A percentile compares a stretch with the other conserved stretches of the same genome.
phyloP scores from a whole-genome alignment of 2,113 vertebrate species.

The Lethenteron reissneri region DNA sequence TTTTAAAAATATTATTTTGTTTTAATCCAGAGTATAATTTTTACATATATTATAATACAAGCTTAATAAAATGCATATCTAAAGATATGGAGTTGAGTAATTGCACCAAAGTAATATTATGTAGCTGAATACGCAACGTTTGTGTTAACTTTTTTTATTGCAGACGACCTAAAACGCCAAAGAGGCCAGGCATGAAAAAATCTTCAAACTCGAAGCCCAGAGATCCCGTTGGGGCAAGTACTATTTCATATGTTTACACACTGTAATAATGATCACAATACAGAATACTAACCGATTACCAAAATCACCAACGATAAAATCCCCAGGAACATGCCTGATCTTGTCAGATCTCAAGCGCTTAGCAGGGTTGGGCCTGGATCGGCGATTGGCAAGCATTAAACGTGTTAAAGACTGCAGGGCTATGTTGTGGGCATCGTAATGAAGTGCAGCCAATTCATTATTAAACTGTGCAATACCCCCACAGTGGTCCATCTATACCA shows the following conservation, averaged over 20 bases:
- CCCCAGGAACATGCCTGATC: neutral
- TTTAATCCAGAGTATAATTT: no score
- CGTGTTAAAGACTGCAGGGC: neutral
- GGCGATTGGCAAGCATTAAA: neutral
- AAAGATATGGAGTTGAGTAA: no score
- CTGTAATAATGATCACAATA: neutral
- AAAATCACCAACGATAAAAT: neutral
- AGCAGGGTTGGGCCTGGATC: neutral
- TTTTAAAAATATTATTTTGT: no score
- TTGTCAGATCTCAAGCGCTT: neutral
- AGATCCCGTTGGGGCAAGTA: constrained; percentile 45
- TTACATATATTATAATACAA: no score
- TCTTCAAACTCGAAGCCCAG: constrained; percentile 25
- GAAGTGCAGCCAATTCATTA: no score
- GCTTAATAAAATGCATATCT: no score
- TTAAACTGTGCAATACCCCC: no score
- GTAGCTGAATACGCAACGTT: no score
- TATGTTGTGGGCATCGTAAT: neutral
- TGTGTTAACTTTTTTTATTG: no score
- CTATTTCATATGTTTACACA: neutral
- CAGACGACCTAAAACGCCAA: constrained; percentile 29
- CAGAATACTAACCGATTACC: neutral
- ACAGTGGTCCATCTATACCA: no score
- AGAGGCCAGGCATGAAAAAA: constrained; percentile 26
- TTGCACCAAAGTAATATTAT: no score